Evolutionary conservation across 53 echinoderm and acorn worm species (phyloP).

Genomic region (Arbacia lixula): DNA sequence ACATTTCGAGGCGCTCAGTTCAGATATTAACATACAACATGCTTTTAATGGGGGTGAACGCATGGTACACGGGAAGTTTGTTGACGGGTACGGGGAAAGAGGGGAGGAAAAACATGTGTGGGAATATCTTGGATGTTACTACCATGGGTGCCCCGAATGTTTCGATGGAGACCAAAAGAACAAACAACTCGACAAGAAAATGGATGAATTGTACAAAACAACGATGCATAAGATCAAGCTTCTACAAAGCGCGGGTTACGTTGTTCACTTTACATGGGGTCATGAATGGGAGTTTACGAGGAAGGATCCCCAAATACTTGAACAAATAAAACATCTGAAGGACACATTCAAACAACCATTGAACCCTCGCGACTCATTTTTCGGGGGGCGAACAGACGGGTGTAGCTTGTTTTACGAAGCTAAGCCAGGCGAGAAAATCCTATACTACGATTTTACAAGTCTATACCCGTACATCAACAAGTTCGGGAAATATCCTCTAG

Average conservation of each 20-base stretch:
- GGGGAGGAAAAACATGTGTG: slow-evolving; percentile 4
- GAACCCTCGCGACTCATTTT: slow-evolving; percentile 5
- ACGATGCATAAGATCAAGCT: neutral
- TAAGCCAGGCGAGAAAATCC: neutral
- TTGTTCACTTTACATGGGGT: neutral
- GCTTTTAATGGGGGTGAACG: slow-evolving; percentile 5
- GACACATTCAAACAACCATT: neutral
- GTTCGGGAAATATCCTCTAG: neutral
- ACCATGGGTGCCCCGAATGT: neutral
- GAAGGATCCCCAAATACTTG: neutral
- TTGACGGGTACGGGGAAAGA: neutral
- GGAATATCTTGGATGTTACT: slow-evolving; percentile 8
- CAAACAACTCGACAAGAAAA: neutral
- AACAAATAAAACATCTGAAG: neutral
- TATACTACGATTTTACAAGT: neutral
- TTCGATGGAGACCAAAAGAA: too few relatives aligned
- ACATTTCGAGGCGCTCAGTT: neutral
- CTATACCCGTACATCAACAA: slow-evolving; percentile 4
- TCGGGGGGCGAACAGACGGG: neutral
- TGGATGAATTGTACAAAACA: neutral
- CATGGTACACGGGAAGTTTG: neutral
- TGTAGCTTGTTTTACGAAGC: neutral
- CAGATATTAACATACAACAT: neutral
- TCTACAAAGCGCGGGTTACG: neutral
- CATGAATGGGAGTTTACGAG: neutral